Percentiles rank a stretch among this genome's conserved stretches.
Conservation (phyloP, 2,113 vertebrate species). For the Aspiorhynchus laticeps region DNA sequence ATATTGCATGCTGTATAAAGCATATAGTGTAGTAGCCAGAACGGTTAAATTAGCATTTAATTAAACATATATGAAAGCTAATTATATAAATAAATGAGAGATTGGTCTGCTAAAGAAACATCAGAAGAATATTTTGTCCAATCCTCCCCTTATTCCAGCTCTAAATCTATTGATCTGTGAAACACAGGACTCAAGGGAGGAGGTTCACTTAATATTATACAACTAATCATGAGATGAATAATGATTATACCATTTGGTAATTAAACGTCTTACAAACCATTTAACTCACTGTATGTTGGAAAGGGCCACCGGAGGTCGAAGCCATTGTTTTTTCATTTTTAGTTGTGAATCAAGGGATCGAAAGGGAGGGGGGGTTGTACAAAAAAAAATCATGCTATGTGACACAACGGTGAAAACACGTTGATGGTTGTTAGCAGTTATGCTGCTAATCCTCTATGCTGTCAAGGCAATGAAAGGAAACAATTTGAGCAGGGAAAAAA, state of each 20-base stretch:
- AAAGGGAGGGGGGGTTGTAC: conserved; percentile 50
- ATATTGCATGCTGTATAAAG: background rate
- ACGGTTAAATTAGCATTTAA: conserved; percentile 66
- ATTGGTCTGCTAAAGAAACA: conserved; percentile 60
- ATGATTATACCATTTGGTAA: conserved; percentile 95
- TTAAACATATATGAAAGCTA: conserved; percentile 71
- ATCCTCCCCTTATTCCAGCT: conserved; percentile 54
- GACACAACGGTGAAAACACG: conserved; percentile 69
- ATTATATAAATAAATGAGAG: conserved; percentile 72
- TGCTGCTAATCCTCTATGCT: conserved; percentile 67
- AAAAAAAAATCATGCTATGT: conserved; percentile 59
- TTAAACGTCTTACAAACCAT: conserved; percentile 96
- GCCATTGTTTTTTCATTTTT: conserved; percentile 75
- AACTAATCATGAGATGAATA: conserved; percentile 97
- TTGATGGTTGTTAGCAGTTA: conserved; percentile 70
- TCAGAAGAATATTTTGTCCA: conserved; percentile 67
- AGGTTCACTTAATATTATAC: conserved; percentile 93
- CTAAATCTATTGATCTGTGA: conserved; percentile 98
- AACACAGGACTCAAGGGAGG: conserved; percentile 88
- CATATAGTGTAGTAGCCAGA: too few relatives aligned
- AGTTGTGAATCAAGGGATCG: conserved; percentile 52
- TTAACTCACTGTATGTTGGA: conserved; percentile 86
- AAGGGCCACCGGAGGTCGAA: conserved; percentile 86
- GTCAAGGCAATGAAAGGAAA: conserved; percentile 70
- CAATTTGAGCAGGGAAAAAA: conserved; percentile 59